These are phyloP conservation scores for Empidonax alnorum DNA, from an alignment of 2,113 vertebrate species.

Conservation along the genomic window DNA sequence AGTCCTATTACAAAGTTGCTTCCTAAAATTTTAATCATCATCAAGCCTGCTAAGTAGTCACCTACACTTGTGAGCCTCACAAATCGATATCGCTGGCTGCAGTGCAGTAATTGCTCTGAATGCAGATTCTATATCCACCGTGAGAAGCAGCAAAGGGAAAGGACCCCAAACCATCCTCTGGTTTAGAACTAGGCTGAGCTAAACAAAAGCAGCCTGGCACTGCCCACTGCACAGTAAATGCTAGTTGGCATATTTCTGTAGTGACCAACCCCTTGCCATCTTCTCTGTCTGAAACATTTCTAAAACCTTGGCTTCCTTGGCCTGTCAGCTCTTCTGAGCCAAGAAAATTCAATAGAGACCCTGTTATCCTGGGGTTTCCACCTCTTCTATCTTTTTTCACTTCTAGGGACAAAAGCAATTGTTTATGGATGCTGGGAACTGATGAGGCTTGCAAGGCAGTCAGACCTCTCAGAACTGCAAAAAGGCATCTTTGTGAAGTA, in stretches of 20 bases:
- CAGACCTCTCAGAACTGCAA: conserved; percentile 35
- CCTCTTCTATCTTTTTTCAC: conserved; percentile 55
- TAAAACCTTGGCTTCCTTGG: conserved; percentile 54
- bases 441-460: conserved; percentile 29
- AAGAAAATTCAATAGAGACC: conserved; percentile 59
- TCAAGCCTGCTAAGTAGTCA: conserved; percentile 25
- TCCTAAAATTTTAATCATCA: conserved; percentile 51
- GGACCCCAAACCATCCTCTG: neutral
- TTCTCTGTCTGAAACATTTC: conserved; percentile 35
- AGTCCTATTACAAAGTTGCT: conserved; percentile 13
- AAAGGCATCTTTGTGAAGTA: conserved; percentile 36
- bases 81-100: neutral
- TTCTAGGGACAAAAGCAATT: conserved; percentile 45
- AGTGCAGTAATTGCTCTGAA: conserved; percentile 18
- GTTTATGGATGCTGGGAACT: conserved; percentile 37
- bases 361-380: conserved; percentile 43
- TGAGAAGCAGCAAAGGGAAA: conserved; percentile 20
- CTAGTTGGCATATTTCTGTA: conserved; percentile 40
- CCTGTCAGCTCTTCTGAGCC: conserved; percentile 29
- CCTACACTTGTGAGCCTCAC: conserved; percentile 15
- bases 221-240: neutral
- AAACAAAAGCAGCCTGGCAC: conserved; percentile 38
- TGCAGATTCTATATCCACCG: neutral
- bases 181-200: neutral
- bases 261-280: conserved; percentile 13